phyloP scores from a whole-genome alignment of 2,113 vertebrate species.

The Chlamydotis undulata region DNA sequence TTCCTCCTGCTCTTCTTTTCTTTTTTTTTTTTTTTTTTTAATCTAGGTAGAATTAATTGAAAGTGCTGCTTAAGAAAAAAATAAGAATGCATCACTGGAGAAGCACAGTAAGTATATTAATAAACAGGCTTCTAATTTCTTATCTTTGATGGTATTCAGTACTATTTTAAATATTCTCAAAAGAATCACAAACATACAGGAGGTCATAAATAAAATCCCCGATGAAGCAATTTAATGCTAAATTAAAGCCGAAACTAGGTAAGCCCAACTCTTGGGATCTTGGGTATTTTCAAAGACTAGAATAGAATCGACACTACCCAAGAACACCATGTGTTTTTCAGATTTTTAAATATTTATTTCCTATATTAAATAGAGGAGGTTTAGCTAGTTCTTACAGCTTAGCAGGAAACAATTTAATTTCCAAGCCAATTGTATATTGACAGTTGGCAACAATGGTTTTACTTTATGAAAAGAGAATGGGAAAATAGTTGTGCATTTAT shows the following conservation, averaged over 20 bases:
- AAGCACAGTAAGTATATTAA: not conserved
- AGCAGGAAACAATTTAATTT: constrained; percentile 73
- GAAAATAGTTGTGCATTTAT: constrained; percentile 59
- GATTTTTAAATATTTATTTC: constrained; percentile 73
- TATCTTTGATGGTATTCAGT: constrained; percentile 63
- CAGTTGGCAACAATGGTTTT: constrained; percentile 61
- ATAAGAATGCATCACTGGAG: not conserved
- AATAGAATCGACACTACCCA: constrained; percentile 60
- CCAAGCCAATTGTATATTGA: constrained; percentile 61
- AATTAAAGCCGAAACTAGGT: constrained; percentile 67
- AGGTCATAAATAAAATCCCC: constrained; percentile 48
- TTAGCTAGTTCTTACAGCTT: constrained; percentile 51
- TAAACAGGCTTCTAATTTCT: constrained; percentile 54
- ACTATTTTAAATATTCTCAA: constrained; percentile 56
- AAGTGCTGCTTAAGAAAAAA: constrained; percentile 51
- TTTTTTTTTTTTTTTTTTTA: not conserved
- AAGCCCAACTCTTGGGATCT: constrained; percentile 59
- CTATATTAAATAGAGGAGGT: constrained; percentile 66
- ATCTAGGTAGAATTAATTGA: not conserved
- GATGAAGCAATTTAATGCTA: constrained; percentile 56
- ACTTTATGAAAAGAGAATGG: constrained; percentile 52
- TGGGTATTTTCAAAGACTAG: constrained; percentile 42
- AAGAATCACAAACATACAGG: constrained; percentile 55
- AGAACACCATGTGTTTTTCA: constrained; percentile 50
- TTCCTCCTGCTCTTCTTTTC: too few species aligned